Conservation (phyloP, 2,113 vertebrate species). For the Smithornis capensis region DNA sequence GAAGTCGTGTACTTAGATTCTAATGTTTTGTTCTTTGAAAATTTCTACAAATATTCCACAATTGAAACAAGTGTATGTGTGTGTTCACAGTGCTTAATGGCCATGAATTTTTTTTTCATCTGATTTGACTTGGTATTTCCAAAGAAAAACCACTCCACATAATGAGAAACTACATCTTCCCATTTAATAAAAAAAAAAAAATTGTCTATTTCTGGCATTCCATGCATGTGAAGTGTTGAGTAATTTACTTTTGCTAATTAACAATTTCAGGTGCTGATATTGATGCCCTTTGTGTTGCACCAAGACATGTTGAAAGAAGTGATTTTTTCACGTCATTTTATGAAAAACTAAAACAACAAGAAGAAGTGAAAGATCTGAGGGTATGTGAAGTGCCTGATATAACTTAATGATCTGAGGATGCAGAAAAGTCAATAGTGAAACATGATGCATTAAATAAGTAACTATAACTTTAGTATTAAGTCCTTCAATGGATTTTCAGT, state of each 20-base stretch:
- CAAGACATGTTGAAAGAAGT: slow-evolving; percentile 85
- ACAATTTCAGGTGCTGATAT: slow-evolving; percentile 86
- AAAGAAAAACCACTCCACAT: neutral
- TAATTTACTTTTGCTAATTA: neutral
- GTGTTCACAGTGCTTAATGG: neutral
- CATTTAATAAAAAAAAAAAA: neutral
- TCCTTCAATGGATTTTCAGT: neutral
- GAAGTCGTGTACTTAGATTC: neutral
- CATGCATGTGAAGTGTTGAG: neutral
- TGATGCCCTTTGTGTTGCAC: slow-evolving; percentile 88
- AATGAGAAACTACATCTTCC: neutral
- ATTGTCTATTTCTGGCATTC: neutral
- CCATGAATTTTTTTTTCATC: neutral
- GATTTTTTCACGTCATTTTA: slow-evolving; percentile 92
- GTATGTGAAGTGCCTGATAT: slow-evolving; percentile 64
- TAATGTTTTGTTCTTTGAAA: neutral
- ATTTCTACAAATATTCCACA: neutral
- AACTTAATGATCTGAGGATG: neutral
- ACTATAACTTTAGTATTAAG: neutral
- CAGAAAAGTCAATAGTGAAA: neutral
- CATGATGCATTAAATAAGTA: neutral
- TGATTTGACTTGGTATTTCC: neutral
- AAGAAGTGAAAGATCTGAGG: slow-evolving; percentile 88
- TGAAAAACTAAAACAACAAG: slow-evolving; percentile 87
- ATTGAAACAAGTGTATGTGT: neutral